These are phyloP conservation scores for Lycocorax pyrrhopterus DNA, from an alignment of 2,113 vertebrate genomes.

Conservation along the genomic window DNA sequence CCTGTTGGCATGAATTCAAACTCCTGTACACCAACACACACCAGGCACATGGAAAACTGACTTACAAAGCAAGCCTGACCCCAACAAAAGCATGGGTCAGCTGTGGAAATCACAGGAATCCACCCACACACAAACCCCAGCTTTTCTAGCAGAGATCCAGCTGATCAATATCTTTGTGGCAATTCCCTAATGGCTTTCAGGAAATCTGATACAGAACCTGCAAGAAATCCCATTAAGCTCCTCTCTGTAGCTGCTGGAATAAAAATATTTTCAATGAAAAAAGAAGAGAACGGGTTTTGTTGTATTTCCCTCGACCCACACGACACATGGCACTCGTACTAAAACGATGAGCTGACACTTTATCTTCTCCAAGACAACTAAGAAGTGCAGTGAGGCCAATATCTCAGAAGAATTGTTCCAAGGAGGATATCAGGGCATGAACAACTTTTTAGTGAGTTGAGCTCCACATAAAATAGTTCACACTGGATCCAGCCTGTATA, in stretches of 20 bases:
- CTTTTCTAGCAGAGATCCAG: neutral
- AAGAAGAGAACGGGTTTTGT: neutral
- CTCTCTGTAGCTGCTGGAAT: neutral
- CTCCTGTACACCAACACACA: neutral
- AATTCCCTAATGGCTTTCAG: neutral
- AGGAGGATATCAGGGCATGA: neutral
- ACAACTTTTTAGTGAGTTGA: neutral
- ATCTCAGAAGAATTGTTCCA: neutral
- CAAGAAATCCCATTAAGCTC: neutral
- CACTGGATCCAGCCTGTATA: neutral
- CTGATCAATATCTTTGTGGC: neutral
- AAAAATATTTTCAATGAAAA: neutral
- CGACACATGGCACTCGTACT: rapidly evolving
- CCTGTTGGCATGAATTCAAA: neutral
- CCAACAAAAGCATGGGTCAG: neutral
- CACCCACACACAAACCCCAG: rapidly evolving
- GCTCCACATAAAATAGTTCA: neutral
- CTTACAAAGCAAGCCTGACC: neutral
- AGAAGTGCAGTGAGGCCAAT: neutral
- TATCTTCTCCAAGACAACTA: neutral
- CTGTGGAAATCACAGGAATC: neutral
- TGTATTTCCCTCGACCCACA: neutral
- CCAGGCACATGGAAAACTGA: neutral
- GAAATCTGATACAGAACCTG: neutral
- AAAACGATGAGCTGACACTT: neutral